These are phyloP conservation scores for Cliona cf. orientalis DNA, from an alignment of 37 sponge, comb jelly and placozoan species.

Conservation along the genomic window DNA sequence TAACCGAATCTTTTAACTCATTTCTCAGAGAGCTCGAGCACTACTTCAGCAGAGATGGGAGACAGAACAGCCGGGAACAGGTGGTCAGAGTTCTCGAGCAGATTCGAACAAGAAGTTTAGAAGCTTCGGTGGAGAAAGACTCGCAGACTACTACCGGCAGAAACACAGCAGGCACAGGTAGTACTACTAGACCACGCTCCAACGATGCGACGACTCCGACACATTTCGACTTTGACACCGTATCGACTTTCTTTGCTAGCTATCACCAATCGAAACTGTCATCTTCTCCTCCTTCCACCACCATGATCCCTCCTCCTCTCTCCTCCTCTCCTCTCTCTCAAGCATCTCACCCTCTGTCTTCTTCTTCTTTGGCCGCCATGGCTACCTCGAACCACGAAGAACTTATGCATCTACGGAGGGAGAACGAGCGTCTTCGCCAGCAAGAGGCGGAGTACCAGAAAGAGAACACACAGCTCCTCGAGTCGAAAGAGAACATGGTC, in stretches of 20 bases:
- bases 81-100: too few species aligned
- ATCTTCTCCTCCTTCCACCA: not conserved
- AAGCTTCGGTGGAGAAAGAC: too few species aligned
- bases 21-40: too few species aligned
- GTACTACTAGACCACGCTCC: too few species aligned
- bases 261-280: not conserved
- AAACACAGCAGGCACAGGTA: too few species aligned
- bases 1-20: constrained; percentile 30
- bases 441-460: constrained; percentile 13
- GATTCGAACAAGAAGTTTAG: too few species aligned
- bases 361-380: not conserved
- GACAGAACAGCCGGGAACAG: too few species aligned
- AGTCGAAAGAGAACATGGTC: constrained; percentile 1
- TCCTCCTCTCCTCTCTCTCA: not conserved
- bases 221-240: constrained; percentile 10
- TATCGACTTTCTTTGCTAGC: too few species aligned
- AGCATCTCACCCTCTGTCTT: not conserved
- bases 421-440: constrained; percentile 26
- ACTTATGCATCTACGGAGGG: constrained; percentile 22
- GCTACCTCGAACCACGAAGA: constrained; percentile 6
- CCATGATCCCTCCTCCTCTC: not conserved
- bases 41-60: too few species aligned
- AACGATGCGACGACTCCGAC: constrained; percentile 11
- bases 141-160: too few species aligned
- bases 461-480: constrained; percentile 21